A percentile compares a stretch with the other conserved stretches of the same genome.
phyloP scores from a whole-genome alignment of 2,888 invertebrate genomes.

The Linyphia triangularis region DNA sequence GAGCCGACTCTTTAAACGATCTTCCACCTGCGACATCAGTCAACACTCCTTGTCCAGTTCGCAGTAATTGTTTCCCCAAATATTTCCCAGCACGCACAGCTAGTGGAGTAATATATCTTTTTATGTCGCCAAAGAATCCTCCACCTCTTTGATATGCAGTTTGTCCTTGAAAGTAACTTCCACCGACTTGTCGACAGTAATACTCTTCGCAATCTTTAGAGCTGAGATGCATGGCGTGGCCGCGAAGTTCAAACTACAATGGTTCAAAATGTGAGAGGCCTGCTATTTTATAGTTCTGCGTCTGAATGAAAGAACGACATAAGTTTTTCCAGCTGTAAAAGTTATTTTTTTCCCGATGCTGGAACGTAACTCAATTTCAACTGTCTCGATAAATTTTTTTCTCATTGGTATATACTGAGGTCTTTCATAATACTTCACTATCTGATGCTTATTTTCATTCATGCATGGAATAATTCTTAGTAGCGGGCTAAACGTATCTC shows the following conservation, averaged over 20 bases:
- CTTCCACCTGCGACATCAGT: conserved; percentile 16
- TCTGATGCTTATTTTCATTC: conserved; percentile 45
- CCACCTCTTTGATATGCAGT: conserved; percentile 13
- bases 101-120: not conserved
- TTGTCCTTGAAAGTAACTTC: conserved; percentile 9
- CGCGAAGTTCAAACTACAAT: not conserved
- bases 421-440: conserved; percentile 28
- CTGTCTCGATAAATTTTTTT: conserved; percentile 32
- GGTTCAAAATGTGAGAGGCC: rapidly evolving
- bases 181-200: conserved; percentile 26
- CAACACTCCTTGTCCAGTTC: conserved; percentile 7
- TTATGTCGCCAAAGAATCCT: conserved; percentile 42
- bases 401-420: conserved; percentile 17
- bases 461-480: conserved; percentile 50
- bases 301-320: conserved; percentile 16
- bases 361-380: conserved; percentile 19
- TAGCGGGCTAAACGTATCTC: conserved; percentile 30
- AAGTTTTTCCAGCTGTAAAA: conserved; percentile 8
- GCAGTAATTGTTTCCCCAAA: conserved; percentile 15
- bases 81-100: not conserved
- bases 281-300: conserved; percentile 13
- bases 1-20: conserved; percentile 19
- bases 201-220: conserved; percentile 14
- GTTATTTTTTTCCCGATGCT: conserved; percentile 28
- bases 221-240: conserved; percentile 8